Evolutionary conservation across 2,797 vertebrate genomes (phyloP), one percentile per base, ranked within the genome.

Genomic region (Limnodromus scolopaceus): DNA sequence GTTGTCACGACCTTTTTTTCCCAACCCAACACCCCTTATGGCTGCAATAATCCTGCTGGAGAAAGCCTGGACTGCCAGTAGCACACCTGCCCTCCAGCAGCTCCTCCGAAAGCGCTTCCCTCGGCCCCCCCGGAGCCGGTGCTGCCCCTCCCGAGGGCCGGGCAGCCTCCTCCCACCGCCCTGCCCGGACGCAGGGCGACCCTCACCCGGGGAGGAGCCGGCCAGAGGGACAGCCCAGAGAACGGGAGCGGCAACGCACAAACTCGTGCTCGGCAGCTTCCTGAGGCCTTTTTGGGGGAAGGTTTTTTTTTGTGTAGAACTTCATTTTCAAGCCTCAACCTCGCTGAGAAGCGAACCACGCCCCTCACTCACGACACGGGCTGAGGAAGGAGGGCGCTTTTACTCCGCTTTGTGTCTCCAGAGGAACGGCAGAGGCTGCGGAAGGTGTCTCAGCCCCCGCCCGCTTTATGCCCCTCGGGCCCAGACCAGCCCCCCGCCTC

Each of bases 41-140:
- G 41, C n/a, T 13, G 13, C 38, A 19, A 1, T 2, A 25, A 2
- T 0, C 6, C 61, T 3, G 30, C 0, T 1, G 0, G 20, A n/a
- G 24, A 27, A 34, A 19, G 41, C 28, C 79, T 6, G 27, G 25
- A 2, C 41, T 11, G 28, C 49, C 24, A 0, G 0, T 1, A 14
- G 38, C 15, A 4, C 1, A 3, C 18, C 45, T 11, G 39, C n/a
- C 16, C 45, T 13, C 36, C 71, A 11, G 1, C 30, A 34, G 28
- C 2, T 20, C 17, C 65, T 5, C 46, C 2, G 28, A 22, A 10
- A 16, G 2, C 1, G 0, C 60, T 5, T 10, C 30, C 41, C 41
- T 0, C 51, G 18, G 60, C 39, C 60, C 23, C 17, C 12, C 25
- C 14, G 5, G 13, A 3, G 15, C 41, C 25, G 20, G 30, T 4